Base-by-base conservation (phyloP, 2,888 invertebrate species). In the Flexamia atlantica region DNA sequence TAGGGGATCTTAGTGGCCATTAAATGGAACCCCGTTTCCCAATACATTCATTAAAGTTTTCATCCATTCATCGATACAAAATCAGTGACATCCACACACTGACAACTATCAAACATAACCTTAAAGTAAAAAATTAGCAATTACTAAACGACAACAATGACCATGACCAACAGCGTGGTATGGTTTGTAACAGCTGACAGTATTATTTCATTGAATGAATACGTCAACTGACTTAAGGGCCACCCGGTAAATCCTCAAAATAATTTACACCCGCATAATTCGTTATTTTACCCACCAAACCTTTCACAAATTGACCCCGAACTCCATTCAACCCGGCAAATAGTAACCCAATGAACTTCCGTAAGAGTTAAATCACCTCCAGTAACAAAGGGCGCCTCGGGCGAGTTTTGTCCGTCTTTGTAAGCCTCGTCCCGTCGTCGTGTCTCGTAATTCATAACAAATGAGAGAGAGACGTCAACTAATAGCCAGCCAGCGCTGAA, bases 401-500 rank as follows among this genome's bases (percentile, higher is more conserved):
- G 53, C 53, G 20, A 53, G 23, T 23, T 20, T 20, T 53, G 46
- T 46, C 46, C 14, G 46, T 46, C 46, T 36, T 36, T 36, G 50
- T 3, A 50, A 50, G n/a, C 57, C 5, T n/a, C 57, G 20, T 20
- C 23, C 3, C 57, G 23, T n/a, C 57, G 20, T 20, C 23, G 9
- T 30, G 64, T 64, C 28, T 64, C 17, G 76, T 46, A 76, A 46
- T 28, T 46, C 76, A 50, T 28, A 76, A 76, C 76, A 76, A 76
- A 76, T 42, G 50, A 50, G 28, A 28, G 76, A 50, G 50, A 46
- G 42, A 72, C 72, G 72, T 42, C 76, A 76, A 42, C 76, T 76
- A 76, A 76, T 76, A 76, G 76, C 76, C 76, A 46, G 30, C 42
- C 68, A 30, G 70, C 32, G 32, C 20, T 46, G 42, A 46, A 76